These are phyloP conservation scores for Oncorhynchus kisutch DNA, from an alignment of 2,113 vertebrate genomes.

Conservation along the genomic window DNA sequence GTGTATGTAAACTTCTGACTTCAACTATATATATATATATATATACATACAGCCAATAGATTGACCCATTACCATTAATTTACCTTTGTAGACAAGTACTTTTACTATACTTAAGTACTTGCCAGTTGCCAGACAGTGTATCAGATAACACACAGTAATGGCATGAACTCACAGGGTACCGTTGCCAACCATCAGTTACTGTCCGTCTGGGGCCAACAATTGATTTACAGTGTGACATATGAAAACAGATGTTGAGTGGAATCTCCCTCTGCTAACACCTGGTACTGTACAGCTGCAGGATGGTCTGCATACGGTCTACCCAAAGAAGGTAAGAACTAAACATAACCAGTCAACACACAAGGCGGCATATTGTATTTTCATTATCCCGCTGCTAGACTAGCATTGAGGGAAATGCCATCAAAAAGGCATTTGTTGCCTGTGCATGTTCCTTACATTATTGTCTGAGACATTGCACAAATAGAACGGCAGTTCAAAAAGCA, in stretches of 20 bases:
- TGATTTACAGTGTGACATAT: slow-evolving; percentile 6
- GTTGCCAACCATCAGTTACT: neutral
- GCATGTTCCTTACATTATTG: neutral
- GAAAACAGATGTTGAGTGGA: slow-evolving; percentile 26
- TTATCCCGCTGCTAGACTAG: neutral
- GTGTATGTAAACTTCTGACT: no score
- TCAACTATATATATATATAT: no score
- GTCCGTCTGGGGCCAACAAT: neutral
- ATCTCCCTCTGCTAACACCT: slow-evolving; percentile 36
- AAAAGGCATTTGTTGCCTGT: neutral
- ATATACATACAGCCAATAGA: no score
- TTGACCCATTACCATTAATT: no score
- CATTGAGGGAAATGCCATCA: neutral
- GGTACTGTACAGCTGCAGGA: slow-evolving; percentile 23
- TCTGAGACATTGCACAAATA: neutral
- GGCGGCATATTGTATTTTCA: neutral
- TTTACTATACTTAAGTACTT: no score
- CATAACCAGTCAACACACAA: neutral
- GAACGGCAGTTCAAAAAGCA: neutral
- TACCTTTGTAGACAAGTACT: no score
- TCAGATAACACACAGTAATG: neutral
- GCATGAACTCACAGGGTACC: neutral
- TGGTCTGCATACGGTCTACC: slow-evolving; percentile 1
- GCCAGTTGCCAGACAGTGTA: no score
- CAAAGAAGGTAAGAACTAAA: neutral